These are phyloP conservation scores for Synanthedon vespiformis DNA, from an alignment of 2,888 invertebrate genomes.

Conservation along the genomic window DNA sequence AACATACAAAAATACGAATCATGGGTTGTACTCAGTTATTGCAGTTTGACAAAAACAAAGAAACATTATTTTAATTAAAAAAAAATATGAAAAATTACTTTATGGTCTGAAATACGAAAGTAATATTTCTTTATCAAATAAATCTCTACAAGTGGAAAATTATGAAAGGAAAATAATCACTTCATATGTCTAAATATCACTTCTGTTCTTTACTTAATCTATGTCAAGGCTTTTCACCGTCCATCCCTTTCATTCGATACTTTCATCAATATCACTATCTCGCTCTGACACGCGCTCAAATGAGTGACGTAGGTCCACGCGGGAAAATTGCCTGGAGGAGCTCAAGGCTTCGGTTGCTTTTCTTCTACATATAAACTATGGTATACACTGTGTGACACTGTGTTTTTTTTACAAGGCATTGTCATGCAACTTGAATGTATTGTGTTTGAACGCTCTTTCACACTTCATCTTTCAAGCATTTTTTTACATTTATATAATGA, in stretches of 20 bases:
- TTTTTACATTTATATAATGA: no score
- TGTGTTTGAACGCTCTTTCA: neutral
- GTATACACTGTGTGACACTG: neutral
- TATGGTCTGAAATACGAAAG: no score
- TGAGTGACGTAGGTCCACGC: conserved; percentile 34
- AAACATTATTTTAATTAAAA: no score
- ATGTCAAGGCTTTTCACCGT: conserved; percentile 28
- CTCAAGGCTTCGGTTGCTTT: neutral
- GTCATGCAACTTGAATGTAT: neutral
- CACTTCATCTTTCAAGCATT: no score
- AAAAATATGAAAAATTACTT: no score
- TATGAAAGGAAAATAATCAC: no score
- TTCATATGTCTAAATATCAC: no score
- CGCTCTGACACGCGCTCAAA: conserved; percentile 26
- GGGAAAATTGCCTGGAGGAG: conserved; percentile 19
- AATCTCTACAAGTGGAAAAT: no score
- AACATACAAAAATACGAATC: no score
- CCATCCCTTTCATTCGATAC: conserved; percentile 24
- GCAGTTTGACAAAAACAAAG: no score
- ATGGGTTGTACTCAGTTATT: no score
- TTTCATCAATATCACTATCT: conserved; percentile 15
- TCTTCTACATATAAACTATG: neutral
- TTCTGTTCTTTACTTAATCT: conserved; percentile 17
- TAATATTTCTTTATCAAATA: no score
- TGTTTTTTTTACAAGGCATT: neutral